phyloP scores from a whole-genome alignment of 1,140 invertebrate genomes.

The Danaus plexippus region DNA sequence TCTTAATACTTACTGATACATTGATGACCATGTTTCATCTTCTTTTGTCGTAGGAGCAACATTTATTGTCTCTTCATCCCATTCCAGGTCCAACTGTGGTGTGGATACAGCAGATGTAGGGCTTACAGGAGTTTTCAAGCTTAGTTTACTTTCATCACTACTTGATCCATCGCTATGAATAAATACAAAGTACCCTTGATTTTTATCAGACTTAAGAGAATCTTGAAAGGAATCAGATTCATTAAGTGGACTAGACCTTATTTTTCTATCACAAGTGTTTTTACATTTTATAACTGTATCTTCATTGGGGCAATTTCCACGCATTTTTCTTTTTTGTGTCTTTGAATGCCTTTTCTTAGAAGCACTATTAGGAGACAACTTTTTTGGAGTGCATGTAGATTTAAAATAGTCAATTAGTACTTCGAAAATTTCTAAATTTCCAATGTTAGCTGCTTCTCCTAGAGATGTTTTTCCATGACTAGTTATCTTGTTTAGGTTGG shows the following conservation, averaged over 20 bases:
- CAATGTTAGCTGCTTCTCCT: conserved; percentile 52
- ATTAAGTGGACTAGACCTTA: conserved; percentile 26
- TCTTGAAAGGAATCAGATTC: conserved; percentile 22
- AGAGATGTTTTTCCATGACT: conserved; percentile 54
- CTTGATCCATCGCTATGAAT: conserved; percentile 57
- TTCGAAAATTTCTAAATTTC: conserved; percentile 42
- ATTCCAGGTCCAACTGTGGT: conserved; percentile 55
- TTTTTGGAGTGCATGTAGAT: conserved; percentile 16
- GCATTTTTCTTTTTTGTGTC: conserved; percentile 52
- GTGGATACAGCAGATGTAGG: conserved; percentile 38
- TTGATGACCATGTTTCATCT: conserved; percentile 63
- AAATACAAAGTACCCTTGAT: conserved; percentile 61
- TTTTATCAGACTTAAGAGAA: conserved; percentile 34
- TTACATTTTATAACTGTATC: conserved; percentile 52
- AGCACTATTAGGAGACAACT: conserved; percentile 15
- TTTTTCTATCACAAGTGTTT: conserved; percentile 39
- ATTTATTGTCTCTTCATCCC: conserved; percentile 62
- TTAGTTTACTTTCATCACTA: conserved; percentile 55
- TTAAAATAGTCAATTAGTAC: conserved; percentile 40
- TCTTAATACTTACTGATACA: conserved; percentile 49
- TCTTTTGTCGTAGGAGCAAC: conserved; percentile 58
- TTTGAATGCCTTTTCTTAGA: conserved; percentile 37
- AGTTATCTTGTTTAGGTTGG: conserved; percentile 57
- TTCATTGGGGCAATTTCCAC: conserved; percentile 25
- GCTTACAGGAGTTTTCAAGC: conserved; percentile 37